These are phyloP conservation scores for Rattus norvegicus DNA, from an alignment of 2,113 vertebrate species.

Conservation along the genomic window DNA sequence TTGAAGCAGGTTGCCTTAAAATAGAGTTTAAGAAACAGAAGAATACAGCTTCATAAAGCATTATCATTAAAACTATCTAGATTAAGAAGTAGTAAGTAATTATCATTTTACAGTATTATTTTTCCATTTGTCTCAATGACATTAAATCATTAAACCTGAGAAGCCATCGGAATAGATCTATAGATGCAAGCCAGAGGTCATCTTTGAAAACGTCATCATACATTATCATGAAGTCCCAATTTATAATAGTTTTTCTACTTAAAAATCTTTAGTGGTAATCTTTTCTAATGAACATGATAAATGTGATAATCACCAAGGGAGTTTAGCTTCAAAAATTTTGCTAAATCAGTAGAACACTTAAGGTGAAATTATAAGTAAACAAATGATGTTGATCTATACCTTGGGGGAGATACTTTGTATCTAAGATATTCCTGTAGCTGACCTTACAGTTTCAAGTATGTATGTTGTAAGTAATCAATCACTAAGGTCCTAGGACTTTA, in stretches of 20 bases:
- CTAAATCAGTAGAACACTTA: conserved; percentile 57
- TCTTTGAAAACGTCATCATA: conserved; percentile 82
- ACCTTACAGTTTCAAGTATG: not conserved
- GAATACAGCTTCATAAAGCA: conserved; percentile 68
- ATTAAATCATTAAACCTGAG: conserved; percentile 79
- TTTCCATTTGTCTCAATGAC: conserved; percentile 84
- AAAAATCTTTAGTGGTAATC: conserved; percentile 86
- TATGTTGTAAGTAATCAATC: conserved; percentile 32
- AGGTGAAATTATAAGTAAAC: conserved; percentile 53
- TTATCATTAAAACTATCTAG: conserved; percentile 63
- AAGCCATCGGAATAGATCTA: conserved; percentile 76
- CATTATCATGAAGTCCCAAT: conserved; percentile 83
- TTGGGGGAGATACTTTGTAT: conserved; percentile 14
- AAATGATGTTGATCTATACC: conserved; percentile 29
- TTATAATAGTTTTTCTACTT: conserved; percentile 79
- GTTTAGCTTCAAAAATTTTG: conserved; percentile 75
- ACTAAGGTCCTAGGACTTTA: not conserved
- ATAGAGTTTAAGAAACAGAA: conserved; percentile 66
- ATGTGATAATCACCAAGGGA: conserved; percentile 79
- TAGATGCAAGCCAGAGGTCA: conserved; percentile 83
- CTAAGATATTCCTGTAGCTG: not conserved
- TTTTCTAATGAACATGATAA: conserved; percentile 83
- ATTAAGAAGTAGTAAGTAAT: conserved; percentile 64
- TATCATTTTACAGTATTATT: conserved; percentile 76
- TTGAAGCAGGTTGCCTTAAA: conserved; percentile 44